Evolutionary conservation across 2,888 invertebrate genomes (phyloP).

Genomic region (Sylvicola cinctus): DNA sequence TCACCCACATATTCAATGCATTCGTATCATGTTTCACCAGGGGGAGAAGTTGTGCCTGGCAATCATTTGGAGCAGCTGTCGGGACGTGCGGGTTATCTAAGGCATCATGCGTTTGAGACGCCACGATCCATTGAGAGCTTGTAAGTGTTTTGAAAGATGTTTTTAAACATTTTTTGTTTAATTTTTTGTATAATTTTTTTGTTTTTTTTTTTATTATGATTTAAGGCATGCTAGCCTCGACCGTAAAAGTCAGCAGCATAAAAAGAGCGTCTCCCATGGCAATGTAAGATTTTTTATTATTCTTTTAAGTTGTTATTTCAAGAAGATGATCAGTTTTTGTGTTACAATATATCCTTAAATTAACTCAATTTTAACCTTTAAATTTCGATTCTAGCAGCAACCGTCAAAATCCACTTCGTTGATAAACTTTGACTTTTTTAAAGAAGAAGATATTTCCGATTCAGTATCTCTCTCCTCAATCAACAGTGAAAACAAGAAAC

Average conservation of each 20-base stretch:
- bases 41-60: too few species aligned
- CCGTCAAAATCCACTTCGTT: constrained; percentile 10
- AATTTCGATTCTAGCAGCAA: constrained; percentile 3
- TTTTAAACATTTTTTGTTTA: background rate
- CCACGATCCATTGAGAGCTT: background rate
- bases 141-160: background rate
- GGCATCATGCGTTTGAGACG: too few species aligned
- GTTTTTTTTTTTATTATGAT: background rate
- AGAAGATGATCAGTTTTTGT: too few species aligned
- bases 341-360: too few species aligned
- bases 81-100: too few species aligned
- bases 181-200: background rate
- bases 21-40: too few species aligned
- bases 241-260: constrained; percentile 5
- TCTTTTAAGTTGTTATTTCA: too few species aligned
- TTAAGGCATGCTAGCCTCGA: constrained; percentile 5
- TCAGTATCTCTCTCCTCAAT: constrained; percentile 20
- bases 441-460: constrained; percentile 11
- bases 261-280: too few species aligned
- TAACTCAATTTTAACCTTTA: too few species aligned
- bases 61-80: too few species aligned
- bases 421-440: constrained; percentile 10
- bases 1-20: too few species aligned
- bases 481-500: constrained; percentile 17
- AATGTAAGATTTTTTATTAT: too few species aligned